phyloP scores from a whole-genome alignment of 2,888 invertebrate species.

The Alloscopus bannaensis region DNA sequence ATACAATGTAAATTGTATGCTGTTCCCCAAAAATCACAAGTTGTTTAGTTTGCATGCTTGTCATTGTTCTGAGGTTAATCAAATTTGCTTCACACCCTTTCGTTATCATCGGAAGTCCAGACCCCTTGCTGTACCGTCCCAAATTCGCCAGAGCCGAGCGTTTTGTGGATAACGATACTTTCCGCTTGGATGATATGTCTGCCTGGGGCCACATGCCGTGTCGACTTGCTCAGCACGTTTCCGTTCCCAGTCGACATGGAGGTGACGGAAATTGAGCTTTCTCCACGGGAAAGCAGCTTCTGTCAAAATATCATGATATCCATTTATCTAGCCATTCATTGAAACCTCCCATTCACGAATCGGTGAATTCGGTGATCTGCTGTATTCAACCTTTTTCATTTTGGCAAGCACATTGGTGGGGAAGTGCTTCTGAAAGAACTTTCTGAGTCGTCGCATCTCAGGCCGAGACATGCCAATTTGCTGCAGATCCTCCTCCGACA shows the following conservation, averaged over 20 bases:
- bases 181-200: constrained; percentile 79
- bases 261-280: constrained; percentile 74
- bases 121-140: constrained; percentile 98
- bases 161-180: constrained; percentile 94
- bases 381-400: constrained; percentile 91
- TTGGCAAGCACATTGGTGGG: constrained; percentile 95
- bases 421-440: constrained; percentile 94
- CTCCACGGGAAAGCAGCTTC: constrained; percentile 81
- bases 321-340: too few relatives aligned
- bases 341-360: too few relatives aligned
- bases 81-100: constrained; percentile 89
- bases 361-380: too few relatives aligned
- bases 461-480: constrained; percentile 96
- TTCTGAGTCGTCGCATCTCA: constrained; percentile 94
- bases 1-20: too few relatives aligned
- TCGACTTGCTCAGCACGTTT: constrained; percentile 64
- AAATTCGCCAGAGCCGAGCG: constrained; percentile 97
- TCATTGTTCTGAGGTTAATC: too few relatives aligned
- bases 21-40: too few relatives aligned
- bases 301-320: too few relatives aligned
- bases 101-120: constrained; percentile 93
- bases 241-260: constrained; percentile 70
- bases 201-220: constrained; percentile 69
- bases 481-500: constrained; percentile 92
- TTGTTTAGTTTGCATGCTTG: too few relatives aligned